Evolutionary conservation across 2,113 vertebrate genomes (phyloP).

Genomic region (Campylomormyrus numenius): DNA sequence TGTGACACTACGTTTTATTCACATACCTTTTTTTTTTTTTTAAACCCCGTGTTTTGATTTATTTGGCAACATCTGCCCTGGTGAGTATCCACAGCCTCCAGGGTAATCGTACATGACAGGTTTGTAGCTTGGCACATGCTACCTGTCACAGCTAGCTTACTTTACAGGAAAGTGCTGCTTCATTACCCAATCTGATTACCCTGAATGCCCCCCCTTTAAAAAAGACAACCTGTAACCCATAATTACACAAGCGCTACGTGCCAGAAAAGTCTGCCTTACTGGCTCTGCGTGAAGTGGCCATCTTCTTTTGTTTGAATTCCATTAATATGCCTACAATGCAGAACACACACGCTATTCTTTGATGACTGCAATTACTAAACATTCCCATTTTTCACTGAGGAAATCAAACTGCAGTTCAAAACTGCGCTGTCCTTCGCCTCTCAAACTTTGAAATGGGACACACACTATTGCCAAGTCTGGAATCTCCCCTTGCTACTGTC

Average conservation of each 20-base stretch:
- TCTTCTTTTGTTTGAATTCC: background rate
- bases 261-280: background rate
- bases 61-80: slow-evolving; percentile 34
- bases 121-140: slow-evolving; percentile 35
- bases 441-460: background rate
- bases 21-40: slow-evolving; percentile 33
- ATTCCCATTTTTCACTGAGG: background rate
- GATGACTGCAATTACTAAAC: slow-evolving; percentile 13
- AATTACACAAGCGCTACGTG: background rate
- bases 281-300: slow-evolving; percentile 6
- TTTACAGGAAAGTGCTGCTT: background rate
- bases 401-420: background rate
- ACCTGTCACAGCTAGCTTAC: slow-evolving; percentile 35
- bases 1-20: slow-evolving; percentile 29
- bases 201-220: background rate
- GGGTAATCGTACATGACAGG: slow-evolving; percentile 46
- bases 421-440: background rate
- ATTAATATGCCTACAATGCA: background rate
- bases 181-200: background rate
- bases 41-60: slow-evolving; percentile 34
- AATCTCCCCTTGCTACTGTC: background rate
- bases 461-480: background rate
- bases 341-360: background rate
- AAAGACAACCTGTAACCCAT: background rate
- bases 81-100: slow-evolving; percentile 20